These are phyloP conservation scores for Euplagia quadripunctaria DNA, from an alignment of 2,888 invertebrate genomes.

Conservation along the genomic window DNA sequence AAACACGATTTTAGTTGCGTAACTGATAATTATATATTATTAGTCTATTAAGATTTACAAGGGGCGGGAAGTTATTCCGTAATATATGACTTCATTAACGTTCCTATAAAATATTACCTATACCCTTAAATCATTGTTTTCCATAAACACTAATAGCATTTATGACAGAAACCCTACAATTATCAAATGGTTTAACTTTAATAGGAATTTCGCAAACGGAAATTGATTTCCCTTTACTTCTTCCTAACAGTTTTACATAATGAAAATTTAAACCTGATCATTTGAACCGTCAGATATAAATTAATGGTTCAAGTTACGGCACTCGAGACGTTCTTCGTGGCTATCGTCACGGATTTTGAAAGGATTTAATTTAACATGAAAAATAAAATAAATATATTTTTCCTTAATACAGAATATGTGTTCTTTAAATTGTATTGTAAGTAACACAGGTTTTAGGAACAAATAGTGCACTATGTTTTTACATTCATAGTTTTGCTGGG, in stretches of 20 bases:
- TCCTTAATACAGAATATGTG: too few relatives aligned
- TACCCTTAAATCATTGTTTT: not conserved
- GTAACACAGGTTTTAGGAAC: too few relatives aligned
- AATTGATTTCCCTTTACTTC: conserved; percentile 1
- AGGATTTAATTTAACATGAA: too few relatives aligned
- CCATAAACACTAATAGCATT: not conserved
- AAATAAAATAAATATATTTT: too few relatives aligned
- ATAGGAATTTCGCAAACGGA: conserved; percentile 3
- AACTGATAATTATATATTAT: not conserved
- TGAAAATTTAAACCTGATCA: not conserved
- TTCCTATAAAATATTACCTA: not conserved
- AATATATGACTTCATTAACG: not conserved
- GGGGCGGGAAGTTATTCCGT: not conserved
- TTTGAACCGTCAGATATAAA: not conserved
- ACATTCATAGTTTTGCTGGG: too few relatives aligned
- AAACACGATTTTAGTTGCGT: not conserved
- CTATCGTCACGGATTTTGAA: not conserved
- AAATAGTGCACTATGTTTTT: too few relatives aligned
- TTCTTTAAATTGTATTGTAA: too few relatives aligned
- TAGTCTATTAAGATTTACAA: not conserved
- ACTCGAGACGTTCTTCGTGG: not conserved
- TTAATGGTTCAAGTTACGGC: not conserved
- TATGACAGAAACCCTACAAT: conserved; percentile 12
- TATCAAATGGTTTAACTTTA: conserved; percentile 4
- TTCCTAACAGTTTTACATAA: not conserved